Evolutionary conservation across 2,888 invertebrate genomes (phyloP).

Genomic region (Melinopterus prodromus): DNA sequence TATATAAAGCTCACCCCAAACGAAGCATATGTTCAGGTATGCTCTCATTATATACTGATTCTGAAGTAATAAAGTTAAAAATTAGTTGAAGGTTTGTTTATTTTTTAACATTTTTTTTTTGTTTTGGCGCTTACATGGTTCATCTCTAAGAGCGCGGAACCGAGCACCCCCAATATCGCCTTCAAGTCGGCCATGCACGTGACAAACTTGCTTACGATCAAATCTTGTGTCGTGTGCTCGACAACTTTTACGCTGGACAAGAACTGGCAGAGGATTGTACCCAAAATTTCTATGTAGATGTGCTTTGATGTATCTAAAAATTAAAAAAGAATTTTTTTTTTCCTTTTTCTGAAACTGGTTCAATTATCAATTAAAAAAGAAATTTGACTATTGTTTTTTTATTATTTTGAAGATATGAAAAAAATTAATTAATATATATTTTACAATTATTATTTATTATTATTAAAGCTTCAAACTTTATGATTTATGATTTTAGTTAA

Average conservation of each 20-base stretch:
- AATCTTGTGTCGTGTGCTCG: constrained; percentile 52
- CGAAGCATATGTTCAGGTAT: constrained; percentile 54
- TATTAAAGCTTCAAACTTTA: too few species aligned
- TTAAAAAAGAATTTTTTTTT: neutral
- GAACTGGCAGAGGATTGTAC: constrained; percentile 50
- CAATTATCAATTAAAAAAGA: too few species aligned
- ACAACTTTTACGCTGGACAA: constrained; percentile 53
- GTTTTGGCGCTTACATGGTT: constrained; percentile 54
- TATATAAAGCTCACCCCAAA: constrained; percentile 57
- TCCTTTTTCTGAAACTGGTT: neutral
- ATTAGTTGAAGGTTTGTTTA: constrained; percentile 12
- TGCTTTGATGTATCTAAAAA: constrained; percentile 46
- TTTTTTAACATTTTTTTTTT: neutral
- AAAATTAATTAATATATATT: too few species aligned
- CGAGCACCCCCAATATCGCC: constrained; percentile 51
- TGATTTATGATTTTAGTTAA: too few species aligned
- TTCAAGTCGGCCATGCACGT: constrained; percentile 51
- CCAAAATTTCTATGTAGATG: constrained; percentile 53
- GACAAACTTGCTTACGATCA: constrained; percentile 52
- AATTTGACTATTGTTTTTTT: too few species aligned
- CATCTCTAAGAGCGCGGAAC: constrained; percentile 51
- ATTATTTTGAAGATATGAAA: too few species aligned
- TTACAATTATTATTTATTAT: too few species aligned
- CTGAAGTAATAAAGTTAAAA: constrained; percentile 47
- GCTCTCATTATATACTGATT: constrained; percentile 54